Evolutionary conservation across 2,797 vertebrate species (phyloP).

Genomic region (Coendou prehensilis): DNA sequence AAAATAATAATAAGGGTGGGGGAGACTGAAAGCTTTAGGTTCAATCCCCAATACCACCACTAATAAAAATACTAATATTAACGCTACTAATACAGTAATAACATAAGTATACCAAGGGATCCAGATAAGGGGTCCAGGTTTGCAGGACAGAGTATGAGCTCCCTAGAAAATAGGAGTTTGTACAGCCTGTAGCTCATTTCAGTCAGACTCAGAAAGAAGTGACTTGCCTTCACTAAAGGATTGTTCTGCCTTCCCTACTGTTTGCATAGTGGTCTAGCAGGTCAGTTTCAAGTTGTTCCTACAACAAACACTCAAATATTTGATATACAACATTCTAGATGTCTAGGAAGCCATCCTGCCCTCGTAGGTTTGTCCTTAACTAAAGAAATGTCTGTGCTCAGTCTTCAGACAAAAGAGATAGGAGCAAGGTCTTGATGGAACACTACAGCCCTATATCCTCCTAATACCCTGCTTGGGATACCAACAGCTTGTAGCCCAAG

Average conservation of each 20-base stretch:
- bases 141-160: neutral
- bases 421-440: neutral
- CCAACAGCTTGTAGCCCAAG: neutral
- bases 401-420: slow-evolving; percentile 7
- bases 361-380: neutral
- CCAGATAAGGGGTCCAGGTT: neutral
- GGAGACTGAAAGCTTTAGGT: neutral
- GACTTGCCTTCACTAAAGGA: neutral
- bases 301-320: neutral
- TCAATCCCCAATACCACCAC: neutral
- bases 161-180: neutral
- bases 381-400: neutral
- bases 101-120: neutral
- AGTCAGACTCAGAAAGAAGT: slow-evolving; percentile 14
- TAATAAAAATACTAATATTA: neutral
- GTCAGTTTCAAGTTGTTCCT: neutral
- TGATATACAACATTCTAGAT: neutral
- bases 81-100: neutral
- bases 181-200: neutral
- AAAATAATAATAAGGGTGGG: no score
- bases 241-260: neutral
- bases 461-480: neutral
- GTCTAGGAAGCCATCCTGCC: neutral
- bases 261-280: neutral
- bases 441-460: neutral